Evolutionary conservation across 2,888 invertebrate species (phyloP).

Genomic region (Osedax frankpressi): DNA sequence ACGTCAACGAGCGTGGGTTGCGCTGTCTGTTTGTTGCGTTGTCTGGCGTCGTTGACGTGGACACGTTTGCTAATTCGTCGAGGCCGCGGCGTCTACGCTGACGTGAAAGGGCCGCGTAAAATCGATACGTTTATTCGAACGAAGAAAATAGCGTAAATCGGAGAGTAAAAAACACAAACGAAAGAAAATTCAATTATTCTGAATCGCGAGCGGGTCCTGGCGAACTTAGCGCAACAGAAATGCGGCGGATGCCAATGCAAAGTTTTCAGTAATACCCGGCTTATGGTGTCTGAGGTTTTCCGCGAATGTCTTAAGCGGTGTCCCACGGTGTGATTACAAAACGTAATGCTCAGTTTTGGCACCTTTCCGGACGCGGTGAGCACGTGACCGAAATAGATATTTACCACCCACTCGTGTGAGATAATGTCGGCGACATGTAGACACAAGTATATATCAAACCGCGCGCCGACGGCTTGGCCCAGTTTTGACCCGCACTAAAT

Average conservation of each 20-base stretch:
- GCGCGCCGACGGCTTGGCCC: conserved; percentile 1
- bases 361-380: not conserved
- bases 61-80: conserved; percentile 3
- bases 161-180: not conserved
- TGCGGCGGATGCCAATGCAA: too few species aligned
- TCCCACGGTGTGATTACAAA: not conserved
- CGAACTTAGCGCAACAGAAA: too few species aligned
- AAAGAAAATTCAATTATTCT: not conserved
- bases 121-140: not conserved
- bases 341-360: not conserved
- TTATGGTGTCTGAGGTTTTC: conserved; percentile 3
- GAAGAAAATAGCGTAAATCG: not conserved
- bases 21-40: not conserved
- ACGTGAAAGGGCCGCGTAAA: conserved; percentile 2
- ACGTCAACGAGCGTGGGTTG: not conserved
- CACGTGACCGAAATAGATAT: conserved; percentile 1
- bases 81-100: not conserved
- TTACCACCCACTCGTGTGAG: conserved; percentile 8
- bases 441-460: conserved; percentile 6
- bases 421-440: not conserved
- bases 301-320: not conserved
- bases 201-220: not conserved
- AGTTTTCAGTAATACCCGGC: not conserved
- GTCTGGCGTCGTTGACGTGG: not conserved
- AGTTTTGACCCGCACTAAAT: conserved; percentile 9